phyloP scores from a whole-genome alignment of 2,797 vertebrate genomes.

The Dallia pectoralis region DNA sequence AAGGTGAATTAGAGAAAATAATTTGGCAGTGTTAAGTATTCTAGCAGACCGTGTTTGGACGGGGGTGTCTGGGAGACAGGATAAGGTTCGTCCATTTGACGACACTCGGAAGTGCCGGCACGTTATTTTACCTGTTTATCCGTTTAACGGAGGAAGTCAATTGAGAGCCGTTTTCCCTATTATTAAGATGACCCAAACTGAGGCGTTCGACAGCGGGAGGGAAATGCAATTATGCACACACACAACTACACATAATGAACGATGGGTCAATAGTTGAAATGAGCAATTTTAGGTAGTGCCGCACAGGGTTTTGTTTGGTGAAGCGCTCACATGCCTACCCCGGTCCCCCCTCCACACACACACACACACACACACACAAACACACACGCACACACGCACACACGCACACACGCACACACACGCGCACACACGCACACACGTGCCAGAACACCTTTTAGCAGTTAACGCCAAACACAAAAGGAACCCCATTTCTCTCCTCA shows the following conservation, averaged over 20 bases:
- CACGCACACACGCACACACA: neutral
- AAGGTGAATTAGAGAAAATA: too few relatives aligned
- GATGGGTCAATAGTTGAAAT: neutral
- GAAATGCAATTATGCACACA: too few relatives aligned
- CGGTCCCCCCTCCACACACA: neutral
- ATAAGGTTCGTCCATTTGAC: too few relatives aligned
- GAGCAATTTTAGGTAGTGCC: neutral
- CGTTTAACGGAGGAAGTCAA: too few relatives aligned
- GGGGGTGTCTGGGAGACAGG: too few relatives aligned
- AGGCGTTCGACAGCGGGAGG: too few relatives aligned
- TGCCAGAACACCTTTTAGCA: neutral
- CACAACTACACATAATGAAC: too few relatives aligned
- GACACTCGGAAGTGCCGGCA: neutral
- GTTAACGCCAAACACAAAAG: conserved; percentile 2
- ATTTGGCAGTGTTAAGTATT: too few relatives aligned
- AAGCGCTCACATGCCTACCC: neutral
- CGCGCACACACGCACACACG: neutral
- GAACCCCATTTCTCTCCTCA: neutral
- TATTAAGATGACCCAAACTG: too few relatives aligned
- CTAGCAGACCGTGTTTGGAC: too few relatives aligned
- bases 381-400: neutral
- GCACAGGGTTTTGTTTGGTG: neutral
- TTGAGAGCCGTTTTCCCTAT: too few relatives aligned
- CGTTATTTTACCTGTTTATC: neutral
- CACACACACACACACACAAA: too few relatives aligned